Evolutionary conservation across 2,797 vertebrate species (phyloP).

Genomic region (Trematomus bernacchii): DNA sequence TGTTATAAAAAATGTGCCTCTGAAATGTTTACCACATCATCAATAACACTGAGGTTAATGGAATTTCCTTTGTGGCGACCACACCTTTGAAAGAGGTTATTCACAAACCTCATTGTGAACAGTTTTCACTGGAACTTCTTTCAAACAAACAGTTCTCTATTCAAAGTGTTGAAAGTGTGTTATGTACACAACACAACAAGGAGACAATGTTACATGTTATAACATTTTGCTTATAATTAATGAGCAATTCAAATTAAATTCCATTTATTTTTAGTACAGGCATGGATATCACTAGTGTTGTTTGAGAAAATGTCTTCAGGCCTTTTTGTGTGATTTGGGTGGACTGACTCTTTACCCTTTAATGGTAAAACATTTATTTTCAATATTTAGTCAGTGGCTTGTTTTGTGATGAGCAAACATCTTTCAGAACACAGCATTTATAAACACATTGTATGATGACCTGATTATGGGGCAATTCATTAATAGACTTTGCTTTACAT

Average conservation of each 20-base stretch:
- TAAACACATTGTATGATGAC: not conserved
- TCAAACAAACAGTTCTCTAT: not conserved
- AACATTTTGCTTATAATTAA: not conserved
- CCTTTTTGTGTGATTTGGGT: not conserved
- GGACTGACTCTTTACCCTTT: not conserved
- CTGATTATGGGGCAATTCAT: not conserved
- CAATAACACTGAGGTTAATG: not conserved
- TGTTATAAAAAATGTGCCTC: too few relatives aligned
- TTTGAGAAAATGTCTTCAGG: not conserved
- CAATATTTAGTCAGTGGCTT: not conserved
- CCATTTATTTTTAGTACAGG: not conserved
- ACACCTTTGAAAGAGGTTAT: not conserved
- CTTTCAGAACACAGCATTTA: not conserved
- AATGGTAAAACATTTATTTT: not conserved
- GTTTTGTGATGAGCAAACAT: not conserved
- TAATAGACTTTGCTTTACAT: not conserved
- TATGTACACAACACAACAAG: not conserved
- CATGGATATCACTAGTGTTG: not conserved
- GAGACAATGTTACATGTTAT: not conserved
- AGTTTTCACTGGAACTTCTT: constrained; percentile 1
- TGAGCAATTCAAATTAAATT: not conserved
- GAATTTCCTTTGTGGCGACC: not conserved
- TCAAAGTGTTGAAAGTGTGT: not conserved
- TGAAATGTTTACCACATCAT: not conserved
- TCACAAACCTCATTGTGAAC: not conserved